phyloP scores from a whole-genome alignment of 2,113 vertebrate genomes.

The Ictidomys tridecemlineatus region DNA sequence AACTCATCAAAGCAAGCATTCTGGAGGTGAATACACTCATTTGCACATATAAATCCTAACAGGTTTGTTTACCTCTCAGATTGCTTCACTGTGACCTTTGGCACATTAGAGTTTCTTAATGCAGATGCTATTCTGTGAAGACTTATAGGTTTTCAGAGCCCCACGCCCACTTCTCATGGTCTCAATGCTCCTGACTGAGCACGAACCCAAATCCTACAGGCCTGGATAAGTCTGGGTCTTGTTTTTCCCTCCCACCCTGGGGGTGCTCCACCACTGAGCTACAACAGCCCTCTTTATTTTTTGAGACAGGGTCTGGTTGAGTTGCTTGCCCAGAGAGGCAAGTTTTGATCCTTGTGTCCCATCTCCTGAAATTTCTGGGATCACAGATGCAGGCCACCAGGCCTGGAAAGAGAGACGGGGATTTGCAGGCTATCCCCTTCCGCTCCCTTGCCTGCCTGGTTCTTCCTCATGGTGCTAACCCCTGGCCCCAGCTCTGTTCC shows the following conservation, averaged over 20 bases:
- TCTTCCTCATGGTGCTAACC: background rate
- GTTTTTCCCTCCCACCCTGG: background rate
- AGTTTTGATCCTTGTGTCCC: too few species aligned
- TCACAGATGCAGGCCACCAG: too few species aligned
- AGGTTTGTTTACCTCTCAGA: background rate
- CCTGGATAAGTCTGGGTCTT: background rate
- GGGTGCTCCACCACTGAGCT: background rate
- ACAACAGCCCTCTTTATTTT: background rate
- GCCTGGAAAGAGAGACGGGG: background rate
- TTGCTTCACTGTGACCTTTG: background rate
- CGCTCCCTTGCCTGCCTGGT: background rate
- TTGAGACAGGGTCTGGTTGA: too few species aligned
- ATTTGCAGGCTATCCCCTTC: background rate
- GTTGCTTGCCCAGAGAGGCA: too few species aligned
- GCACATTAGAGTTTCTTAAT: background rate
- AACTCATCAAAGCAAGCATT: too few species aligned
- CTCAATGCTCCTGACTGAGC: background rate
- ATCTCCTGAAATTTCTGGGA: too few species aligned
- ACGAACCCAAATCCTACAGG: background rate
- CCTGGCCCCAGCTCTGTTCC: background rate
- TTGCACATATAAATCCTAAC: background rate
- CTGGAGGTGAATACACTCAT: background rate
- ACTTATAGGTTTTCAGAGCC: background rate
- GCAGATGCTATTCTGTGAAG: background rate
- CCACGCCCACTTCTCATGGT: fast-evolving